Conservation (phyloP, 2,797 vertebrate species). For the Echeneis naucrates region DNA sequence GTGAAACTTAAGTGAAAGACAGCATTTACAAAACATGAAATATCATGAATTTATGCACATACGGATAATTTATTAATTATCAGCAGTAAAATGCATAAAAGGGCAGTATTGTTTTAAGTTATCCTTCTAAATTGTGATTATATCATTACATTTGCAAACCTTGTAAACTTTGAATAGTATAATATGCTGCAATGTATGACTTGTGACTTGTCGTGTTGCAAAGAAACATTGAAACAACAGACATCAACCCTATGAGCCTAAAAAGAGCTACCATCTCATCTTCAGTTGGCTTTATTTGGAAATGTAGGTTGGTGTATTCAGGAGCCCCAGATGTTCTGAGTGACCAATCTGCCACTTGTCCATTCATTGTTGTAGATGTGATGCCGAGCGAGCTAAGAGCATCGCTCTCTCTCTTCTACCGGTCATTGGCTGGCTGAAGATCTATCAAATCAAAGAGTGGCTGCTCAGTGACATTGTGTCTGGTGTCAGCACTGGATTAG, state of each 20-base stretch:
- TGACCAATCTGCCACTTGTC: not conserved
- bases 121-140: no score
- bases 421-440: conserved; percentile 89
- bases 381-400: conserved; percentile 86
- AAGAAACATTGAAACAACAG: not conserved
- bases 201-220: no score
- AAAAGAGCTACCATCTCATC: not conserved
- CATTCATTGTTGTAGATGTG: conserved; percentile 82
- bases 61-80: no score
- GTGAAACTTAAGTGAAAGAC: no score
- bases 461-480: conserved; percentile 91
- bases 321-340: not conserved
- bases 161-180: no score
- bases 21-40: no score
- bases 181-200: no score
- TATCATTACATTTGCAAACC: no score
- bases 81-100: no score
- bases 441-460: conserved; percentile 92
- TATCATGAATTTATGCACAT: no score
- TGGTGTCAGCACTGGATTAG: conserved; percentile 93
- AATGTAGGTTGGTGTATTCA: no score
- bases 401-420: conserved; percentile 87
- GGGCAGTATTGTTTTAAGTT: no score
- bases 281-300: not conserved
- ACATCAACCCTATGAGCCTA: not conserved